A percentile compares a stretch with the other conserved stretches of the same genome.
phyloP scores from a whole-genome alignment of 2,888 invertebrate species.

The Drosophila paranaensis region DNA sequence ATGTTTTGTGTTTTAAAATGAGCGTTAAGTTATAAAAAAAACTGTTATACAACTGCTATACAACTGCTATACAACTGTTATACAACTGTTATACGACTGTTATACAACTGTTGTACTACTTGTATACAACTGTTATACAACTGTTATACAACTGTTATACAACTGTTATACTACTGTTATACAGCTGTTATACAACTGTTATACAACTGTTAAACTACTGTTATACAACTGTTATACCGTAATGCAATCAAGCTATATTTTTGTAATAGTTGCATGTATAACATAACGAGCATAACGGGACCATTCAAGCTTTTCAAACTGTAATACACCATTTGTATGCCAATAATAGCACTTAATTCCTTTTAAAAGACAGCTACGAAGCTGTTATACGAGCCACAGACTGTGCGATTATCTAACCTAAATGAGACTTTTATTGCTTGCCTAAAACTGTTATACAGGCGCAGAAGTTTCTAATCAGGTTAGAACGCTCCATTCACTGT shows the following conservation, averaged over 20 bases:
- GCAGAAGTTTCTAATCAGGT: constrained; percentile 3
- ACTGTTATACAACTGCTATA: constrained; percentile 11
- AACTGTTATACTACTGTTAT: not conserved
- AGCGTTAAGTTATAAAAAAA: not conserved
- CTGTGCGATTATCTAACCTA: not conserved
- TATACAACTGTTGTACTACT: constrained; percentile 7
- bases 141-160: constrained; percentile 13
- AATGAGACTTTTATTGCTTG: not conserved
- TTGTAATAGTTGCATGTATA: not conserved
- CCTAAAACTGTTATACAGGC: constrained; percentile 6
- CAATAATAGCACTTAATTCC: no score
- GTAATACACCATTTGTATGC: not conserved
- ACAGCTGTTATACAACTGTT: constrained; percentile 4
- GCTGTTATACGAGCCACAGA: constrained; percentile 9
- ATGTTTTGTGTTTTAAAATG: not conserved
- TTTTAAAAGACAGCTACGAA: not conserved
- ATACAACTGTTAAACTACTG: constrained; percentile 6
- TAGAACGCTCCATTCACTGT: constrained; percentile 9
- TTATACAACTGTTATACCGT: constrained; percentile 1
- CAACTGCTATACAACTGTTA: not conserved
- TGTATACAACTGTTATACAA: constrained; percentile 1
- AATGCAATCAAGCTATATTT: no score
- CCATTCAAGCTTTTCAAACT: no score
- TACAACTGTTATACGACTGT: constrained; percentile 1
- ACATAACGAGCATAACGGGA: no score